Evolutionary conservation across 2,797 vertebrate genomes (phyloP), one percentile per base, ranked within the genome.

Genomic region (Meriones psammophilus): DNA sequence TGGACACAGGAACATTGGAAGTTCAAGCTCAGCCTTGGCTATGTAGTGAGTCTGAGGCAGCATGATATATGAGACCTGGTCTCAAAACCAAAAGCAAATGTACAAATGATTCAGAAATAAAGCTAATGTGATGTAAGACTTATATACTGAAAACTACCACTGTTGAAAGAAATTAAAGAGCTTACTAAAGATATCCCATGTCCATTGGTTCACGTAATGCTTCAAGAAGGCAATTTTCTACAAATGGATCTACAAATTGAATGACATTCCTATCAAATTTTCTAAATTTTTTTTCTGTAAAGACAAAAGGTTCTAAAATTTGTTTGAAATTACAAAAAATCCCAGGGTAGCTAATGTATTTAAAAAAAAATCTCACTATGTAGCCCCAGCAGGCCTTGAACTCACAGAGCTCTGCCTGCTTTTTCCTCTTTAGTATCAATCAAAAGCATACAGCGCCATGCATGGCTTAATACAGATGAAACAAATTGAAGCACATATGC

Each of bases 131-230:
- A 9, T 87, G 8, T 36, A 89, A 50, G n/a, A 74, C 85, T 79
- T 64, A 20, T 15, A 74, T n/a, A 77, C 76, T 92, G 54, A 62
- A 94, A 92, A 92, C 42, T 56, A 77, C 1, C 30, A 89, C 28
- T 42, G 1, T 62, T 69, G 39, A 89, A 66, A 93, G 36, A 93
- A 76, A 74, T 85, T 68, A 80, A 88, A 68, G 66, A 33, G 84
- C 12, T n/a, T 46, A 36, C 58, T 80, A 92, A 39, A 93, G 50
- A 54, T n/a, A 64, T 62, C n/a, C 26, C 12, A 7, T 24, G 12
- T 22, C 88, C 24, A 39, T 74, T 18, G 30, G n/a, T 60, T 60
- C 18, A 33, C 54, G 54, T 56, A 64, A 8, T 15, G 39, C 28
- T 69, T 79, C 71, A 88, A 66, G 74, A 42, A 39, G 56, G 26